These are phyloP conservation scores for Enoplosus armatus DNA, from an alignment of 2,797 vertebrate genomes.

Conservation along the genomic window DNA sequence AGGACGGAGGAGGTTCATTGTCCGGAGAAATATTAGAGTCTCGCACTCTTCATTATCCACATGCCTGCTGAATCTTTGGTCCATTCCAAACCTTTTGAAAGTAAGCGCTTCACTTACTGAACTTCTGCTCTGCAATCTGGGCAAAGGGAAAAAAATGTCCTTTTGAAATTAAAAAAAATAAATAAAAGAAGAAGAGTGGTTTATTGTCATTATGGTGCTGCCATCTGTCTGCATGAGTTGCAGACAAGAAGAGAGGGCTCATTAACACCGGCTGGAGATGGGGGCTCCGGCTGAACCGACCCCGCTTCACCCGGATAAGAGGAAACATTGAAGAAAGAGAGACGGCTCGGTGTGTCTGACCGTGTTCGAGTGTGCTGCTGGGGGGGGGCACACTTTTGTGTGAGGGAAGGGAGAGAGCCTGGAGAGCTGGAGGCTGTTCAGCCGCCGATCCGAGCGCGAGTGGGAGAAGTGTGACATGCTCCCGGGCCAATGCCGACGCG, in stretches of 20 bases:
- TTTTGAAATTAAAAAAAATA: no score
- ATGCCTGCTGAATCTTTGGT: constrained; percentile 33
- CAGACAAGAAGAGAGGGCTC: constrained; percentile 28
- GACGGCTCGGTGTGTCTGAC: background rate
- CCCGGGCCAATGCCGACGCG: constrained; percentile 40
- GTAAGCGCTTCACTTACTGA: constrained; percentile 30
- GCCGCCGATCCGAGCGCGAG: constrained; percentile 45
- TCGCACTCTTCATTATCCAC: constrained; percentile 15
- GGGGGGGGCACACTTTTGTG: background rate
- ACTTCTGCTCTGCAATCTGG: constrained; percentile 37
- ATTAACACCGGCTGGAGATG: constrained; percentile 35
- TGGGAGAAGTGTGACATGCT: constrained; percentile 68
- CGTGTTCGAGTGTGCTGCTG: background rate
- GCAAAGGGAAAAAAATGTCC: constrained; percentile 33
- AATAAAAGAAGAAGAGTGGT: constrained; percentile 23
- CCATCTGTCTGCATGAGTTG: constrained; percentile 19
- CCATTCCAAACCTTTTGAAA: constrained; percentile 41
- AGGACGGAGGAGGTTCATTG: constrained; percentile 27
- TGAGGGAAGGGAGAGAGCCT: constrained; percentile 13
- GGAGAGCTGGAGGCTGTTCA: constrained; percentile 38
- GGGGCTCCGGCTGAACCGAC: constrained; percentile 1
- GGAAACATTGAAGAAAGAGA: background rate
- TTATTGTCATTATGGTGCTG: constrained; percentile 34
- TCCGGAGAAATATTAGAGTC: constrained; percentile 19
- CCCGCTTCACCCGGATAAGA: background rate